phyloP scores from a whole-genome alignment of 2,888 invertebrate genomes.

The Chloroclysta siterata region DNA sequence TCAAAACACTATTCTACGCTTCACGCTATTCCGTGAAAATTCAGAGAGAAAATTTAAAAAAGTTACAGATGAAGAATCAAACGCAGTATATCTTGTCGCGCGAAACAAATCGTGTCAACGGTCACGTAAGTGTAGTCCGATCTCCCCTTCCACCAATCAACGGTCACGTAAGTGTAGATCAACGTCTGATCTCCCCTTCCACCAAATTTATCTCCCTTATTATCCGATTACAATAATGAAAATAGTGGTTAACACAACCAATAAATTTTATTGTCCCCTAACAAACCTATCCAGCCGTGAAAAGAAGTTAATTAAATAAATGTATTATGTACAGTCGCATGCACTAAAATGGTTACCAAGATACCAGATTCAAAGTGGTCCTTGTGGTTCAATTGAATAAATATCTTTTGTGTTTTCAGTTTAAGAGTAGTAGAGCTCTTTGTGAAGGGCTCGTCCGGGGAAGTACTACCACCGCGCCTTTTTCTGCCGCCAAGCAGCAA shows the following conservation, averaged over 20 bases:
- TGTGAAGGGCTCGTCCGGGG: too few relatives aligned
- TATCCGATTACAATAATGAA: conserved; percentile 44
- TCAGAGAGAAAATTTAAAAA: too few relatives aligned
- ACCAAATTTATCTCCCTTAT: conserved; percentile 49
- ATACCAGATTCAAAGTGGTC: too few relatives aligned
- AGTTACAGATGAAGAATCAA: not conserved
- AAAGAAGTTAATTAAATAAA: conserved; percentile 50
- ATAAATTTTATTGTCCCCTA: conserved; percentile 54
- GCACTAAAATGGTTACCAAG: not conserved
- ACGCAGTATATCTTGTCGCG: conserved; percentile 27
- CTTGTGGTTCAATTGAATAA: too few relatives aligned
- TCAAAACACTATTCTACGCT: too few relatives aligned
- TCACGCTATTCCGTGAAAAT: too few relatives aligned
- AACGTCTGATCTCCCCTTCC: conserved; percentile 49
- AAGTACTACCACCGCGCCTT: too few relatives aligned
- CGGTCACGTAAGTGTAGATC: conserved; percentile 41
- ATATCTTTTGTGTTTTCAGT: too few relatives aligned
- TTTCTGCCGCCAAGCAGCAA: too few relatives aligned
- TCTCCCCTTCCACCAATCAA: conserved; percentile 46
- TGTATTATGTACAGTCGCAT: not conserved
- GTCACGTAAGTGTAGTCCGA: conserved; percentile 41
- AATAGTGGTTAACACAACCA: conserved; percentile 48
- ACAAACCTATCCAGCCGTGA: conserved; percentile 46
- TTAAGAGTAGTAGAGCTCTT: too few relatives aligned
- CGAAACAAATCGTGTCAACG: conserved; percentile 32